Evolutionary conservation across 2,113 vertebrate species (phyloP).

Genomic region (Apaloderma vittatum): DNA sequence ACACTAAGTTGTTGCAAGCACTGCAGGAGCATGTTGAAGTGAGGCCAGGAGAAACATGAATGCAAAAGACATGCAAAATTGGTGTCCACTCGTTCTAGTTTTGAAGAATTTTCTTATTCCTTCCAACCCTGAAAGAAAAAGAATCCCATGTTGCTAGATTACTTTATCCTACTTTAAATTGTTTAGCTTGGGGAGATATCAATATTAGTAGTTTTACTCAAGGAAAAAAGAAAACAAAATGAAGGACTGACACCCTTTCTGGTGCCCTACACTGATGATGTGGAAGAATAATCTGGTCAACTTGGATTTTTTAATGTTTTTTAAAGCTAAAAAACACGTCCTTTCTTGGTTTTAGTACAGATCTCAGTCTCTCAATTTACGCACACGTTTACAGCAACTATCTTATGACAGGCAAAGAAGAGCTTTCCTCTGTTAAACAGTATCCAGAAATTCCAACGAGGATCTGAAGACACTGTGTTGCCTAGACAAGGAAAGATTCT

Average conservation of each 20-base stretch:
- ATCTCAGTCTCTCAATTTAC: neutral
- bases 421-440: neutral
- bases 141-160: fast-evolving
- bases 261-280: neutral
- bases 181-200: neutral
- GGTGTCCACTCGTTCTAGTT: neutral
- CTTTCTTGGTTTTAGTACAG: neutral
- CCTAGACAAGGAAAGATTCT: neutral
- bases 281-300: neutral
- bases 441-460: neutral
- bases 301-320: fast-evolving
- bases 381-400: fast-evolving
- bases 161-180: neutral
- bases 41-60: neutral
- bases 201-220: neutral
- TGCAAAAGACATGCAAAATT: neutral
- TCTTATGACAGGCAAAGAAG: neutral
- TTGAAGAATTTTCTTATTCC: neutral
- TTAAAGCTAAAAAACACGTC: neutral
- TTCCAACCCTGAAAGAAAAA: neutral
- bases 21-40: neutral
- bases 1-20: neutral
- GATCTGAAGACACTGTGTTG: neutral
- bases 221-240: neutral
- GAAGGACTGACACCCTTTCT: fast-evolving